Evolutionary conservation across 2,797 vertebrate genomes (phyloP).

Genomic region (Aeoliscus strigatus): DNA sequence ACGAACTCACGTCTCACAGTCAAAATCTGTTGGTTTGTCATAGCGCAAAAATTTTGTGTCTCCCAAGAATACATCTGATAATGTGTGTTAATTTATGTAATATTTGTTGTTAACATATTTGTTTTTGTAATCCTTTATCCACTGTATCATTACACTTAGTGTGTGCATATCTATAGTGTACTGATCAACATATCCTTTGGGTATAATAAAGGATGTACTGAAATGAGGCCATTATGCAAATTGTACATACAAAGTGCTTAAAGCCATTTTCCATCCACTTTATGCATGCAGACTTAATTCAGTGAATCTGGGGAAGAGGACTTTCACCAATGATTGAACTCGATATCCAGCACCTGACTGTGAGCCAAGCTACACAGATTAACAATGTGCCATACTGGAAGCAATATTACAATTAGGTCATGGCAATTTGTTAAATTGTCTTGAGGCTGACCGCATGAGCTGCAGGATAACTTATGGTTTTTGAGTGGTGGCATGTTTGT

Average conservation of each 20-base stretch:
- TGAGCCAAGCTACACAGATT: conserved; percentile 63
- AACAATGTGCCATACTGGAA: conserved; percentile 62
- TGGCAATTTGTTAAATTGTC: conserved; percentile 62
- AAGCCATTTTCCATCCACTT: conserved; percentile 67
- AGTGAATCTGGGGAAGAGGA: conserved; percentile 55
- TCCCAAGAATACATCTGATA: conserved; percentile 30
- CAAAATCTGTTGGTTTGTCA: conserved; percentile 18
- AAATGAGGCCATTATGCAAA: conserved; percentile 70
- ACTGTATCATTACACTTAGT: conserved; percentile 38
- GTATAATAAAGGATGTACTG: conserved; percentile 51
- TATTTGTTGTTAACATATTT: conserved; percentile 54
- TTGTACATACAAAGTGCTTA: conserved; percentile 53
- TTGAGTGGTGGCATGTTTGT: conserved; percentile 10
- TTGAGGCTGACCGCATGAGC: conserved; percentile 32
- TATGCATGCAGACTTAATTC: conserved; percentile 55
- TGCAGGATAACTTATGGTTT: conserved; percentile 33
- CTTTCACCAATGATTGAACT: conserved; percentile 58
- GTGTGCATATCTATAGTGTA: conserved; percentile 37
- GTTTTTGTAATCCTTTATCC: conserved; percentile 47
- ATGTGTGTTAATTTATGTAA: conserved; percentile 46
- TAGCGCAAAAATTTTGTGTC: conserved; percentile 15
- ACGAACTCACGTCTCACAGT: conserved; percentile 21
- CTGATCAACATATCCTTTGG: conserved; percentile 58
- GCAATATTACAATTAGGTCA: conserved; percentile 62
- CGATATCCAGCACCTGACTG: conserved; percentile 50